Percentiles rank a stretch among this genome's conserved stretches.
Conservation (phyloP, 2,113 vertebrate genomes). For the Panthera tigris region DNA sequence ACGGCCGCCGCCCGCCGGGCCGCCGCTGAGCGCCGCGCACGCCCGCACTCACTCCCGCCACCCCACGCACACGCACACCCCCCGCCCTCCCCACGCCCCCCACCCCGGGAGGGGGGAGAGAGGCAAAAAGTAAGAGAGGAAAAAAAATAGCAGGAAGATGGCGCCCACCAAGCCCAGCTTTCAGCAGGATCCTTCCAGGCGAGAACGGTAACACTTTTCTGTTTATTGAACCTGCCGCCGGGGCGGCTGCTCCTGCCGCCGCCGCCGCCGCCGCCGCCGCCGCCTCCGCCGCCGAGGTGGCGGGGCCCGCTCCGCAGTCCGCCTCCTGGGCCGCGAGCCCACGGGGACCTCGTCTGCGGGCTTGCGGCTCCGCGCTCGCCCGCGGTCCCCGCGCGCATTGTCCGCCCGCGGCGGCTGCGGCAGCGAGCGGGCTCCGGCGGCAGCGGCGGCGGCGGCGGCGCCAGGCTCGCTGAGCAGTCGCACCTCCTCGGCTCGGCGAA, state of each 20-base stretch:
- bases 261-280: constrained; percentile 16
- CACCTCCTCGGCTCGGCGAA: constrained; percentile 70
- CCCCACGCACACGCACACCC: constrained; percentile 79
- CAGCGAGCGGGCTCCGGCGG: constrained; percentile 49
- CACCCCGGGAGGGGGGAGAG: constrained; percentile 82
- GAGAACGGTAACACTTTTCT: constrained; percentile 96
- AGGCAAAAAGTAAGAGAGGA: constrained; percentile 80
- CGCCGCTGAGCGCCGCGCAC: constrained; percentile 80
- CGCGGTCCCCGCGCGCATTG: constrained; percentile 70
- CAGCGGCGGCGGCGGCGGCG: constrained; percentile 56
- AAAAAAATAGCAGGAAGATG: constrained; percentile 96
- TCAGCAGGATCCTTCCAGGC: constrained; percentile 98
- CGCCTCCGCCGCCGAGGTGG: neutral
- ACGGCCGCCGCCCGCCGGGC: constrained; percentile 79
- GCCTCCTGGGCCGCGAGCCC: constrained; percentile 66
- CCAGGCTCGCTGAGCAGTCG: constrained; percentile 76
- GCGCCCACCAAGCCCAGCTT: constrained; percentile 99
- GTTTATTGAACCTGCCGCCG: constrained; percentile 84
- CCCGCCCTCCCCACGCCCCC: constrained; percentile 76
- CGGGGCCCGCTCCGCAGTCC: constrained; percentile 52
- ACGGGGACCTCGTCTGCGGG: constrained; percentile 22
- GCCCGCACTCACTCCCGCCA: constrained; percentile 83
- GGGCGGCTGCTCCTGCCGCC: constrained; percentile 49
- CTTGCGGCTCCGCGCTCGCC: constrained; percentile 46
- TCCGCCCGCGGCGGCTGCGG: constrained; percentile 75